These are phyloP conservation scores for Phymorhynchus buccinoides DNA, from an alignment of 1,140 invertebrate genomes.

Conservation along the genomic window DNA sequence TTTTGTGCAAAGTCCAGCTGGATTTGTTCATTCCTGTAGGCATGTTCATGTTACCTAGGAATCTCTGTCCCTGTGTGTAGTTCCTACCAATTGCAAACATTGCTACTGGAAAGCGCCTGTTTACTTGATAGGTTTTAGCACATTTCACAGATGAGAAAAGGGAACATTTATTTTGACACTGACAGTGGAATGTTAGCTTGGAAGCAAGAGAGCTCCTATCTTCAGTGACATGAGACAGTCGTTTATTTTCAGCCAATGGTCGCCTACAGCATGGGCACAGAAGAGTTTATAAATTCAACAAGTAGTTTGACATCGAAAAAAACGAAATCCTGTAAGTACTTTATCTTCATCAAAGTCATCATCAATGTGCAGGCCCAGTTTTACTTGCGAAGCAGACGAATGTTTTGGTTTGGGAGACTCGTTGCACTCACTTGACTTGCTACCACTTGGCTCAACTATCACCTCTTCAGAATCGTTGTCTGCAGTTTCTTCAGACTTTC, in stretches of 20 bases:
- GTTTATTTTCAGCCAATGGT: neutral
- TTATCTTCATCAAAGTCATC: neutral
- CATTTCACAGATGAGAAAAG: neutral
- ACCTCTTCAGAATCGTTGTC: neutral
- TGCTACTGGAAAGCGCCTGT: constrained; percentile 25
- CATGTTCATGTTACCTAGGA: constrained; percentile 30
- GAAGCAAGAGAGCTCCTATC: neutral
- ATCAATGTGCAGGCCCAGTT: neutral
- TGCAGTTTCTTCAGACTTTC: neutral
- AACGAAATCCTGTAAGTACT: neutral
- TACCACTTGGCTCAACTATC: neutral
- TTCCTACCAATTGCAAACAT: constrained; percentile 35
- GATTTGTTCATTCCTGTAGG: neutral
- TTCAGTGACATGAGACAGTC: neutral
- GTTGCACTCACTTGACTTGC: neutral
- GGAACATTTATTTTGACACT: neutral
- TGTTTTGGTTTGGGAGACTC: neutral
- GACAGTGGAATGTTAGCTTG: neutral
- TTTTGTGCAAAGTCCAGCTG: neutral
- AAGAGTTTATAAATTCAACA: neutral
- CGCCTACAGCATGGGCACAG: neutral
- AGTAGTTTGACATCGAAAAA: neutral
- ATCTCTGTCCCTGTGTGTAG: neutral
- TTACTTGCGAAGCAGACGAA: neutral
- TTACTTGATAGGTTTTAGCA: neutral